Evolutionary conservation across 1,140 invertebrate genomes (phyloP).

Genomic region (Nasonia vitripennis): DNA sequence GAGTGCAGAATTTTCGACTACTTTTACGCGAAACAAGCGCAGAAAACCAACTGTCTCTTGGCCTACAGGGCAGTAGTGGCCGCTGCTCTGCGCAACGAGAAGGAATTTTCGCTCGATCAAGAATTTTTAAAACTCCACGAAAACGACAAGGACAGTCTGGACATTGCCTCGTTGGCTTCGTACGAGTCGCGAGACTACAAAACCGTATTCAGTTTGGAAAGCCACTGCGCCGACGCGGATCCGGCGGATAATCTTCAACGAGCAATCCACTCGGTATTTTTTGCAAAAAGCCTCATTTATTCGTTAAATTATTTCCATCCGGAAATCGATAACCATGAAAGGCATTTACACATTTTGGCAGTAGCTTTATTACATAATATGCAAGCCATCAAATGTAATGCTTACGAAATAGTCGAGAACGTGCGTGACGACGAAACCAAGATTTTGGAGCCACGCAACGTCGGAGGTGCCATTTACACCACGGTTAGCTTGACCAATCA

Average conservation of each 20-base stretch:
- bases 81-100: conserved; percentile 59
- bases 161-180: conserved; percentile 25
- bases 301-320: conserved; percentile 63
- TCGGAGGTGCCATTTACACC: conserved; percentile 79
- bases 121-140: conserved; percentile 40
- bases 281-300: conserved; percentile 74
- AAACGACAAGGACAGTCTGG: background rate
- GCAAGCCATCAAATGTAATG: conserved; percentile 80
- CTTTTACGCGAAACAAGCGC: conserved; percentile 67
- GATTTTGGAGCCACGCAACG: conserved; percentile 69
- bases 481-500: conserved; percentile 81
- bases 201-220: conserved; percentile 69
- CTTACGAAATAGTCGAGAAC: conserved; percentile 79
- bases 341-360: conserved; percentile 65
- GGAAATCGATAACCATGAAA: conserved; percentile 48
- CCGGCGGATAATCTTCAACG: conserved; percentile 74
- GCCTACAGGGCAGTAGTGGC: conserved; percentile 75
- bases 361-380: conserved; percentile 75
- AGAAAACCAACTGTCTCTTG: conserved; percentile 69
- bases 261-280: conserved; percentile 75
- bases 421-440: conserved; percentile 62
- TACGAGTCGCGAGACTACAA: conserved; percentile 67
- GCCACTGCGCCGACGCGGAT: conserved; percentile 71
- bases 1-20: conserved; percentile 76
- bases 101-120: conserved; percentile 23